phyloP scores from a whole-genome alignment of 2,888 invertebrate genomes.

The Teleogryllus oceanicus region DNA sequence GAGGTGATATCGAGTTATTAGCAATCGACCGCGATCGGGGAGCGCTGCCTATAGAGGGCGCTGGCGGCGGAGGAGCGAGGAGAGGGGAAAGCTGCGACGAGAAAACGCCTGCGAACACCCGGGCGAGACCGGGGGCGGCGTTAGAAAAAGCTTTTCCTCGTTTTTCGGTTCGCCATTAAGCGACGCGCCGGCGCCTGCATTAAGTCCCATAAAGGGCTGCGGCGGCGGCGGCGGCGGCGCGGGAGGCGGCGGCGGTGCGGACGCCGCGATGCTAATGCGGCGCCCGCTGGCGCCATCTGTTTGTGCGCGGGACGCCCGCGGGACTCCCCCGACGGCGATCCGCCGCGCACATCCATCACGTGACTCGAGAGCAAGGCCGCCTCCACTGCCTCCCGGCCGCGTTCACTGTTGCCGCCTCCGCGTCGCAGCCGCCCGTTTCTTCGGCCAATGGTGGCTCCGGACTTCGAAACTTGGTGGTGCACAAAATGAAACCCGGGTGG shows the following conservation, averaged over 20 bases:
- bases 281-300: neutral
- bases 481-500: no score
- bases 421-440: no score
- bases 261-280: neutral
- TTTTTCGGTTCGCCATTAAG: conserved; percentile 18
- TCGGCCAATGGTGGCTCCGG: no score
- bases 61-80: neutral
- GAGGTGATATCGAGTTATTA: conserved; percentile 18
- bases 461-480: no score
- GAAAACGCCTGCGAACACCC: neutral
- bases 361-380: neutral
- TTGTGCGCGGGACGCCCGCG: conserved; percentile 5
- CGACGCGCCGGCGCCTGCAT: conserved; percentile 2
- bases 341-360: neutral
- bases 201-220: neutral
- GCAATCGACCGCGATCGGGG: conserved; percentile 18
- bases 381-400: no score
- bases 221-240: neutral
- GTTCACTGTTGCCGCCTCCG: no score
- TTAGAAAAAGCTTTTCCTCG: conserved; percentile 18
- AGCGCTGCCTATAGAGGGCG: neutral
- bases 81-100: neutral
- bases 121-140: neutral
- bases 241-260: neutral
- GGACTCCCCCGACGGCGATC: conserved; percentile 8